Evolutionary conservation across 2,113 vertebrate genomes (phyloP), one percentile per base, ranked within the genome.

Genomic region (Meles meles): DNA sequence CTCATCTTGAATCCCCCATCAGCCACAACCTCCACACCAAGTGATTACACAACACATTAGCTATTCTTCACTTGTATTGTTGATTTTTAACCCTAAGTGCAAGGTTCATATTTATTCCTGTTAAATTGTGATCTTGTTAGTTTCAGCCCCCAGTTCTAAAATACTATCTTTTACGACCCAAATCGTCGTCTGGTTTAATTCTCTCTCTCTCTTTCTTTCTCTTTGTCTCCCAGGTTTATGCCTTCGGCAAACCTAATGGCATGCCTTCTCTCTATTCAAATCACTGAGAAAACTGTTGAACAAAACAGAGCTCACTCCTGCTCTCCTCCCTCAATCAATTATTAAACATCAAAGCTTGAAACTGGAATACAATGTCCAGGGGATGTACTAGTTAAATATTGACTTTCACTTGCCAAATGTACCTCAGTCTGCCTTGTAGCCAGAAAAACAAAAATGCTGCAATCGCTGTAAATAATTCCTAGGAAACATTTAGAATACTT

Each of bases 331-430:
- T 14, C 59, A 44, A 39, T 52, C 88, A 63, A 90, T 96, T 67
- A 96, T 79, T 80, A 82, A 81, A 67, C 83, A 85, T 44, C 31
- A 90, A 83, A 89, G 63, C 82, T 87, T n/a, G 67, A 80, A 72
- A 69, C 8, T 8, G 47, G 77, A 91, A 83, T 80, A 65, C 82
- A 92, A 69, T 77, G 88, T 61, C 63, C 76, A 27, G 59, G 92
- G 37, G 57, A 79, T n/a, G 57, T 12, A 12, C 17, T 37, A 76
- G 81, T 85, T 93, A 88, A 95, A 95, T 52, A 85, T 49, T 84
- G 91, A 93, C 49, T 69, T 79, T 79, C 21, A 23, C 49, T 88
- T 55, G 18, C n/a, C 71, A 47, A 8, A 52, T 93, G 82, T 65
- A 65, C 65, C 57, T 59, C 59, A n/a, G 0, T 52, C 18, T 23